Evolutionary conservation across 2,888 invertebrate species (phyloP), one percentile per base, ranked within the genome.

Genomic region (Folsomia candida): DNA sequence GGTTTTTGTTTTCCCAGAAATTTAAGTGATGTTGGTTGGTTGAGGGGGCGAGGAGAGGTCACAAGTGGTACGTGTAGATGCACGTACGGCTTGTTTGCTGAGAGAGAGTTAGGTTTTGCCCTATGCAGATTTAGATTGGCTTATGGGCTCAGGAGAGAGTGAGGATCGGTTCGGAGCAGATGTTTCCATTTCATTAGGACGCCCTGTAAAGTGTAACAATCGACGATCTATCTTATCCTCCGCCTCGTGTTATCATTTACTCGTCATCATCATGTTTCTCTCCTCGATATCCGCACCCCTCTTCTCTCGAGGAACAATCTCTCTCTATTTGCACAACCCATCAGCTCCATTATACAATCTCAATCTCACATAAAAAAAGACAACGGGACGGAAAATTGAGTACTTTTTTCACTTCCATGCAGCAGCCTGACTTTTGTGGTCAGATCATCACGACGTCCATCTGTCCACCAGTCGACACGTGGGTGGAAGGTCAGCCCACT

Each of bases 161-260:
- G n/a, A n/a, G n/a, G n/a, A n/a, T n/a, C n/a, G n/a, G n/a, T n/a
- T n/a, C n/a, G 64, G 62, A 64, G 64, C 64, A 64, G 64, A 64
- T 64, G 64, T 64, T 64, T 64, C 64, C 64, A 64, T 64, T 64
- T 64, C 64, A 64, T 64, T n/a, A n/a, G n/a, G n/a, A n/a, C 64
- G 51, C 37, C 20, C 37, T 64, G 64, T 64, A 64, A 24, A n/a
- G n/a, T n/a, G n/a, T n/a, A 51, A 64, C 64, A 64, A 54, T 54
- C 22, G 54, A 54, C 54, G 20, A 64, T 64, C 47, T 64, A 64
- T 64, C 64, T 64, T 64, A 64, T 64, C 51, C 47, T 14, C 51
- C 6, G 37, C 51, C 51, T 37, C 22, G 64, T 64, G 29, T 64
- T 64, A 64, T 64, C 64, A 64, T 64, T 64, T 64, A 64, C 64